A percentile compares a stretch with the other conserved stretches of the same genome.
Evolutionary conservation across 1,140 invertebrate species (phyloP).

Genomic region (Plodia interpunctella): DNA sequence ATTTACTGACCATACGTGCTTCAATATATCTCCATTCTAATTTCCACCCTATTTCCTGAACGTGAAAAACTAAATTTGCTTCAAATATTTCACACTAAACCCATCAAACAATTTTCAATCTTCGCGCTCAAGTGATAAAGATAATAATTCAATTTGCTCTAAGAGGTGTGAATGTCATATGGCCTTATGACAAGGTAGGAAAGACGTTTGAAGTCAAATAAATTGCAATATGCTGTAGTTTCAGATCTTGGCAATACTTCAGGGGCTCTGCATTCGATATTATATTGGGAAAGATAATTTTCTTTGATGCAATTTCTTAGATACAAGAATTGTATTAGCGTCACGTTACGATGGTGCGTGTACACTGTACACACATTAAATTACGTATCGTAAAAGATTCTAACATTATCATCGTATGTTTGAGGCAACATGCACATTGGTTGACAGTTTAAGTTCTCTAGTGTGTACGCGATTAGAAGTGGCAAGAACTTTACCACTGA

Average conservation of each 20-base stretch:
- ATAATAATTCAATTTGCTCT: background rate
- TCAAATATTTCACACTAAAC: background rate
- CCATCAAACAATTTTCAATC: background rate
- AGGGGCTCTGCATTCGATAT: background rate
- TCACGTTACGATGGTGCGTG: too few species aligned
- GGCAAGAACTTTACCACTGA: too few species aligned
- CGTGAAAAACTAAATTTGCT: background rate
- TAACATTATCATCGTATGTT: too few species aligned
- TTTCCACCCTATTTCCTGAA: conserved; percentile 11
- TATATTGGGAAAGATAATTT: background rate
- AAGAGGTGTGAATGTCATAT: background rate
- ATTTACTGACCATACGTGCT: conserved; percentile 13
- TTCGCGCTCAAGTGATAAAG: background rate
- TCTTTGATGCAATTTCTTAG: too few species aligned
- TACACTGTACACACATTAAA: too few species aligned
- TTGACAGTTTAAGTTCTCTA: too few species aligned
- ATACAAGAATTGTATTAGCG: background rate
- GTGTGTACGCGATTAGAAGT: too few species aligned
- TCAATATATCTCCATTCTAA: background rate
- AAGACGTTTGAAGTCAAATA: conserved; percentile 3
- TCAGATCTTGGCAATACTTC: background rate
- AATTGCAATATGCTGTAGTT: conserved; percentile 7
- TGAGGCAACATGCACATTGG: too few species aligned
- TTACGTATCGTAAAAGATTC: too few species aligned
- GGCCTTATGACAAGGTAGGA: conserved; percentile 3